Evolutionary conservation across 2,888 invertebrate genomes (phyloP), one percentile per base, ranked within the genome.

Genomic region (Chaitophorus viminalis): DNA sequence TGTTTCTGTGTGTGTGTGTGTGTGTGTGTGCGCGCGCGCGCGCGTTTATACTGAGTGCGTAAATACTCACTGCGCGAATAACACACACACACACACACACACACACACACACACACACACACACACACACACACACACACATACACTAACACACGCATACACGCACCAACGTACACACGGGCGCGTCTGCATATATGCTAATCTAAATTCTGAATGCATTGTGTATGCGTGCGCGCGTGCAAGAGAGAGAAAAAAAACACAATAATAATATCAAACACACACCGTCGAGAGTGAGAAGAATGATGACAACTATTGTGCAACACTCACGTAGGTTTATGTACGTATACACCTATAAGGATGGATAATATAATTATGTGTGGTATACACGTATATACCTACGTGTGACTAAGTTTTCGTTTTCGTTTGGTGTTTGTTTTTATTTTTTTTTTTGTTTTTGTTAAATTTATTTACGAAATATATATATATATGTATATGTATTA

Each of bases 271-370:
- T 76, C 84, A 76, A 84, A 84, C 46, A 5, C 54, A 29, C 68
- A 46, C 75, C 39, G 76, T 65, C 76, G 76, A 84, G 76, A 84
- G 76, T 76, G 84, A 84, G 84, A 84, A 84, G 84, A 84, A 84
- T 46, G 84, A 84, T 84, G 84, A 84, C 84, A 84, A 84, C 84
- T 76, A 76, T 84, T 84, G 84, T 76, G 84, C 76, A 84, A 84
- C 84, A 65, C 54, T 21, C 31, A 36, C 72, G 72, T 72, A 72
- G 72, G 33, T 33, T 60, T 68, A 60, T 21, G 31, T 8, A 29
- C 46, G 46, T n/a, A 36, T 31, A 76, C 18, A 29, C 76, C 9
- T 36, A n/a, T n/a, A 25, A n/a, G 76, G 46, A 46, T 39, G 46
- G n/a, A 76, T 46, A 29, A 68, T 68, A 68, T n/a, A n/a, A n/a